phyloP scores from a whole-genome alignment of 2,797 vertebrate species.

The Ptychobarbus kaznakovi region DNA sequence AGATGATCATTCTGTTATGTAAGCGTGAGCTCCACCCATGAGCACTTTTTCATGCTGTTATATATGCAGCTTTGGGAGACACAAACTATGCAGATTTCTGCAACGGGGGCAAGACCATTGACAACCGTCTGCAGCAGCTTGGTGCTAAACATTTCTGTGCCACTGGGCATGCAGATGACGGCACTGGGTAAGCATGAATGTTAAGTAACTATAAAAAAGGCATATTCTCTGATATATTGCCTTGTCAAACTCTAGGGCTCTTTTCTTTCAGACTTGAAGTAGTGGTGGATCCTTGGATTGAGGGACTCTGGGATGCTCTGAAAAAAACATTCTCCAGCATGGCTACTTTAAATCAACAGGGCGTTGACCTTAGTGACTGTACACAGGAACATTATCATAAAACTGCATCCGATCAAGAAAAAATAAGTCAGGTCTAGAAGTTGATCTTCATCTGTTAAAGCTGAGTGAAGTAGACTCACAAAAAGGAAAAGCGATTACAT shows the following conservation, averaged over 20 bases:
- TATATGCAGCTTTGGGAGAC: constrained; percentile 88
- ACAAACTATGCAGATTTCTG: constrained; percentile 95
- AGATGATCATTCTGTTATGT: constrained; percentile 40
- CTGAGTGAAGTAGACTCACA: constrained; percentile 68
- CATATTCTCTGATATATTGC: constrained; percentile 6
- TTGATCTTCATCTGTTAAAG: constrained; percentile 78
- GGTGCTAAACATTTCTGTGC: constrained; percentile 89
- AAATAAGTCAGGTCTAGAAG: constrained; percentile 57
- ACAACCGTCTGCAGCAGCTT: constrained; percentile 86
- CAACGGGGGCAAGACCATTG: constrained; percentile 94
- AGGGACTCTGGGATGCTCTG: constrained; percentile 90
- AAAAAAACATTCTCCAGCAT: constrained; percentile 76
- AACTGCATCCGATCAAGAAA: constrained; percentile 9
- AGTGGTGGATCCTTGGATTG: constrained; percentile 94
- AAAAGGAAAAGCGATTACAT: constrained; percentile 42
- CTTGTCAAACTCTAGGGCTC: not conserved
- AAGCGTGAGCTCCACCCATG: not conserved
- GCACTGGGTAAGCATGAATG: constrained; percentile 84
- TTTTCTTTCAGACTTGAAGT: constrained; percentile 84
- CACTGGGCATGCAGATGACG: constrained; percentile 93
- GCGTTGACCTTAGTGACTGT: not conserved
- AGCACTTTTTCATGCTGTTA: constrained; percentile 22
- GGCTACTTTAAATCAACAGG: constrained; percentile 66
- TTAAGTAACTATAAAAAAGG: not conserved
- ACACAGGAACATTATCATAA: constrained; percentile 35